Evolutionary conservation across 2,113 vertebrate genomes (phyloP).

Genomic region (Tragelaphus buxtoni): DNA sequence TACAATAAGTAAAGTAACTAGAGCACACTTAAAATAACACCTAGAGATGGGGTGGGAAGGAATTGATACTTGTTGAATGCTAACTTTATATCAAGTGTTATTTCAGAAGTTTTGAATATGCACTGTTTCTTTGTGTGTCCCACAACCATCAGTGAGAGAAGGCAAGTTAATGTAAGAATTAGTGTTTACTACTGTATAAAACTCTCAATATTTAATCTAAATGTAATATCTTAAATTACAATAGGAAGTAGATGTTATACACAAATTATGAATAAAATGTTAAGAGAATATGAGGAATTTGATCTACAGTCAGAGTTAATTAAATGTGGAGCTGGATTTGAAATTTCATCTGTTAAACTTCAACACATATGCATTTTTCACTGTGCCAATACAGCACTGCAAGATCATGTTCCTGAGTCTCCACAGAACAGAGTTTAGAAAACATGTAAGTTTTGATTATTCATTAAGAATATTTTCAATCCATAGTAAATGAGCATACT

Average conservation of each 20-base stretch:
- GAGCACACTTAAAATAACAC: background rate
- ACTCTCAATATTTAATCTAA: background rate
- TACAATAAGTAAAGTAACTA: background rate
- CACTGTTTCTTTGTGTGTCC: background rate
- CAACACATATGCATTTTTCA: background rate
- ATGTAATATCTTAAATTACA: background rate
- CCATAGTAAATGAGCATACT: background rate
- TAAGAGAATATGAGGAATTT: background rate
- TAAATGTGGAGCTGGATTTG: background rate
- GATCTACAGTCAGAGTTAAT: background rate
- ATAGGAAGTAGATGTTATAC: background rate
- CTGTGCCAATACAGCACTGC: background rate
- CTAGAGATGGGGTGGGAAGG: background rate
- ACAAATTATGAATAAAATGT: background rate
- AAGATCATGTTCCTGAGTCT: background rate
- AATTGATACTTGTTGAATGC: background rate
- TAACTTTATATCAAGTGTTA: background rate
- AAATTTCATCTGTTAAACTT: conserved; percentile 1
- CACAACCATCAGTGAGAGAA: background rate
- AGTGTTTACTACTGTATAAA: background rate
- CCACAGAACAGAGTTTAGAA: background rate
- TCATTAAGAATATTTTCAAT: background rate
- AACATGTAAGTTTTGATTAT: background rate
- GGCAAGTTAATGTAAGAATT: background rate
- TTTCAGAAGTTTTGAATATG: background rate